Evolutionary conservation across 2,888 invertebrate genomes (phyloP).

Genomic region (Drosophila fulvimacula): DNA sequence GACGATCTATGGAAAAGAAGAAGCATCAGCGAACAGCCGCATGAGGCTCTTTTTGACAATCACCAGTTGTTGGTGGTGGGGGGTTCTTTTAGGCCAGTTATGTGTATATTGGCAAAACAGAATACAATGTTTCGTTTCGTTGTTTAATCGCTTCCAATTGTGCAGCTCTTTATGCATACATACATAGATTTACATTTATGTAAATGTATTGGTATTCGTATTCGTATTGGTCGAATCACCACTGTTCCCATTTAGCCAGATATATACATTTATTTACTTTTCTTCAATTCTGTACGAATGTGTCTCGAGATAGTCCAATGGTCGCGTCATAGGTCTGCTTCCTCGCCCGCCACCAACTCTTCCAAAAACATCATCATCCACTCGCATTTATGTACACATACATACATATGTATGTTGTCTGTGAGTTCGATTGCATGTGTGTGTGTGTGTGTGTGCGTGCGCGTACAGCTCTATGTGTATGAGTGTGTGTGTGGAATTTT

Average conservation of each 20-base stretch:
- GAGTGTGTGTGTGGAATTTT: constrained; percentile 78
- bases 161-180: constrained; percentile 30
- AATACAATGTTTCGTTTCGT: constrained; percentile 30
- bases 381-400: constrained; percentile 54
- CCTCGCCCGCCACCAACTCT: constrained; percentile 45
- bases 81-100: constrained; percentile 48
- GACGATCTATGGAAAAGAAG: constrained; percentile 56
- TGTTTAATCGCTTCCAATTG: constrained; percentile 39
- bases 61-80: constrained; percentile 35
- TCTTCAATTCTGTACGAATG: constrained; percentile 32
- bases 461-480: constrained; percentile 40
- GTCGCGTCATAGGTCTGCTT: constrained; percentile 54
- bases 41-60: constrained; percentile 58
- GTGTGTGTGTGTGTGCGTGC: constrained; percentile 55
- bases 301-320: constrained; percentile 52
- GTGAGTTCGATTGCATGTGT: constrained; percentile 52
- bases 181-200: constrained; percentile 19
- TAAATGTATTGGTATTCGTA: constrained; percentile 29
- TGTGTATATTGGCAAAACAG: constrained; percentile 18
- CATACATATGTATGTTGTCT: constrained; percentile 41
- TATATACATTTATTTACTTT: constrained; percentile 32
- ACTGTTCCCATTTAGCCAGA: constrained; percentile 14
- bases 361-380: constrained; percentile 76
- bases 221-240: constrained; percentile 34
- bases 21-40: constrained; percentile 59